Evolutionary conservation across 2,888 invertebrate genomes (phyloP), one percentile per base, ranked within the genome.

Genomic region (Pristionchus exspectatus): DNA sequence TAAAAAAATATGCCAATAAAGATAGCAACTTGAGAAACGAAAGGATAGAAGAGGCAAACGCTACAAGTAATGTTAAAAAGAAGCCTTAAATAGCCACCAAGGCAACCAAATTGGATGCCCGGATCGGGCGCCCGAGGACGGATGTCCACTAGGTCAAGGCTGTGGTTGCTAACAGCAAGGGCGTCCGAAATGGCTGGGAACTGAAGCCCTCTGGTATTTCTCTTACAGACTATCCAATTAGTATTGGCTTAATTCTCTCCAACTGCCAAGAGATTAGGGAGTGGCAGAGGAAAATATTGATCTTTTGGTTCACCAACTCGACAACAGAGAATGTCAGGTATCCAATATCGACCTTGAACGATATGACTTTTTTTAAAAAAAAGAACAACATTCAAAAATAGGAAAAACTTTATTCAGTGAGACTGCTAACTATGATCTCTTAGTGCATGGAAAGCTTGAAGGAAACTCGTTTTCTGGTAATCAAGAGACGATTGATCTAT

Each of bases 341-440:
- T 72, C 27, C 21, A 38, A 18, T 74, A 74, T 74, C 74, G 74
- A 74, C 38, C 5, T 33, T 74, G 44, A 74, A 74, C 74, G 74
- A 74, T 74, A 74, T n/a, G n/a, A n/a, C n/a, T n/a, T n/a, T n/a
- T 38, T 74, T 14, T 7, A 33, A 10, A 30, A 69, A 69, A 4
- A 30, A 30, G 16, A 14, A 69, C 9, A 2, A 16, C 69, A 30
- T 5, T 16, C 21, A 69, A 30, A 38, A 69, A 69, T 69, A 30
- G 27, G 30, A 69, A 69, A 16, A 30, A 16, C 69, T 69, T 69
- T 74, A 74, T 74, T 38, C 74, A 74, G 38, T 21, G 30, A 74
- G 33, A 74, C 38, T 74, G 30, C 74, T 21, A 50, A 50, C 44
- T 33, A 74, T 21, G 18, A 21, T 74, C 72, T 72, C 16, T 27